phyloP scores from a whole-genome alignment of 2,113 vertebrate genomes.

The Anoplopoma fimbria region DNA sequence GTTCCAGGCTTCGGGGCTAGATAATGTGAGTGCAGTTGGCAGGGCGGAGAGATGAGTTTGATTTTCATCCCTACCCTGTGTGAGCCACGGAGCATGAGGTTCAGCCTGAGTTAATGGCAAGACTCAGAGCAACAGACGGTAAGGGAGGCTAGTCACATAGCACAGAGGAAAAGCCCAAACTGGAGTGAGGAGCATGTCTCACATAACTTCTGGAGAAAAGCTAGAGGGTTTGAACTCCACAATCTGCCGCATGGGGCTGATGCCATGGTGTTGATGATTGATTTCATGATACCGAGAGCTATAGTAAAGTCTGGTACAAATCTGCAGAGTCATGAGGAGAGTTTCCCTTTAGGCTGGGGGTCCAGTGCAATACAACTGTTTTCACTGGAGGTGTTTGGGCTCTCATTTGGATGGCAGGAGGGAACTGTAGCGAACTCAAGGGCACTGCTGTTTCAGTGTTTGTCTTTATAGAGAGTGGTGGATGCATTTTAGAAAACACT shows the following conservation, averaged over 20 bases:
- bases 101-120: slow-evolving; percentile 51
- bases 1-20: slow-evolving; percentile 57
- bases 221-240: slow-evolving; percentile 22
- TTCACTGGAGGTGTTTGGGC: slow-evolving; percentile 36
- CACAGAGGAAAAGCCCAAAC: slow-evolving; percentile 40
- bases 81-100: slow-evolving; percentile 41
- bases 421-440: slow-evolving; percentile 28
- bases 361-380: slow-evolving; percentile 39
- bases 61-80: slow-evolving; percentile 52
- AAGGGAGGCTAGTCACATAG: slow-evolving; percentile 38
- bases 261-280: slow-evolving; percentile 39
- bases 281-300: slow-evolving; percentile 43
- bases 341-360: slow-evolving; percentile 30
- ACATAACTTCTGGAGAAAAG: slow-evolving; percentile 39
- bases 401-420: slow-evolving; percentile 18
- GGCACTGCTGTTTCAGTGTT: slow-evolving; percentile 1
- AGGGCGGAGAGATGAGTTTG: slow-evolving; percentile 51
- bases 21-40: slow-evolving; percentile 54
- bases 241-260: slow-evolving; percentile 32
- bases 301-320: slow-evolving; percentile 40
- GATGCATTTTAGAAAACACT: slow-evolving; percentile 26
- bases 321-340: slow-evolving; percentile 56
- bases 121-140: slow-evolving; percentile 52
- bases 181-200: slow-evolving; percentile 24
- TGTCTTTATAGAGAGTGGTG: neutral